Percentiles rank a stretch among this genome's conserved stretches.
Evolutionary conservation across 2,888 invertebrate genomes (phyloP).

Genomic region (Pantelozetes paolii): DNA sequence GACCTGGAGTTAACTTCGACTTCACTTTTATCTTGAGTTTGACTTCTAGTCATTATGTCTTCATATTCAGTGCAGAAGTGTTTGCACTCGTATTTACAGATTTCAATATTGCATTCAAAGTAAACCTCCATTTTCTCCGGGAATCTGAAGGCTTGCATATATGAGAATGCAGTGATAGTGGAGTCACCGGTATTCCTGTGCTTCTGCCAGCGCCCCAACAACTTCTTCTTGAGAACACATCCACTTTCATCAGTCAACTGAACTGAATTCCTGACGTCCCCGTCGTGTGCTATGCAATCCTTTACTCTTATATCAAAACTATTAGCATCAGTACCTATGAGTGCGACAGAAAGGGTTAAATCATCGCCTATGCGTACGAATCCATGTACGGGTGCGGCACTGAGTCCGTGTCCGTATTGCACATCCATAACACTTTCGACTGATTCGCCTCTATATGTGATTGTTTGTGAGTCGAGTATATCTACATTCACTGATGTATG

Average conservation of each 20-base stretch:
- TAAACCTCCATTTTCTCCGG: slow-evolving; percentile 77
- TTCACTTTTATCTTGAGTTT: background rate
- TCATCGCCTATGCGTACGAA: slow-evolving; percentile 74
- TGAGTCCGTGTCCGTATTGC: slow-evolving; percentile 65
- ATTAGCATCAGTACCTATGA: slow-evolving; percentile 65
- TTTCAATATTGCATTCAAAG: slow-evolving; percentile 74
- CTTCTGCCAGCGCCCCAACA: slow-evolving; percentile 76
- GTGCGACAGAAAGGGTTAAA: slow-evolving; percentile 73
- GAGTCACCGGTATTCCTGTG: slow-evolving; percentile 69
- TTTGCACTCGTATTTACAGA: slow-evolving; percentile 74
- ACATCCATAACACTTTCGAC: slow-evolving; percentile 73
- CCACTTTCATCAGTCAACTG: slow-evolving; percentile 69
- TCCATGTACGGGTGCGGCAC: slow-evolving; percentile 67
- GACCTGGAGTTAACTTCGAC: slow-evolving; percentile 6
- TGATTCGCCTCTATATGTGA: slow-evolving; percentile 78
- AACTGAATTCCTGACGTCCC: slow-evolving; percentile 63
- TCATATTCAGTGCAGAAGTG: slow-evolving; percentile 50
- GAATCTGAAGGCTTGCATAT: slow-evolving; percentile 68
- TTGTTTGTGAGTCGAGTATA: slow-evolving; percentile 72
- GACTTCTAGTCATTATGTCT: slow-evolving; percentile 8
- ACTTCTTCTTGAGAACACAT: slow-evolving; percentile 71
- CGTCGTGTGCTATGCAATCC: slow-evolving; percentile 70
- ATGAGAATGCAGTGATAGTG: slow-evolving; percentile 70
- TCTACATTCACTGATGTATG: slow-evolving; percentile 71
- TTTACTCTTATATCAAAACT: slow-evolving; percentile 72